These are phyloP conservation scores for Drepana falcataria DNA, from an alignment of 2,888 invertebrate genomes.

Conservation along the genomic window DNA sequence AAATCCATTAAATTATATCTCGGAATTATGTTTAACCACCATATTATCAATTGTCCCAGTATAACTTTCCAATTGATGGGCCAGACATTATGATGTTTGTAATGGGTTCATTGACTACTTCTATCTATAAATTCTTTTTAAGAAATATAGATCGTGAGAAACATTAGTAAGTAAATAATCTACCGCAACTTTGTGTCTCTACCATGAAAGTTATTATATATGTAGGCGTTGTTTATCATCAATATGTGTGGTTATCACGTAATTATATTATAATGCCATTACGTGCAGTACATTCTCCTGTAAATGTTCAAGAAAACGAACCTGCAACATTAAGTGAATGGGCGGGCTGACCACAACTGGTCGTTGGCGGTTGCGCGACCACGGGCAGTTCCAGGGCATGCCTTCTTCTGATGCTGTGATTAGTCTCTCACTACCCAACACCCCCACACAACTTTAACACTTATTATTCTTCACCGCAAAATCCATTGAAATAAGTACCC, in stretches of 20 bases:
- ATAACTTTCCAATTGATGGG: conserved; percentile 44
- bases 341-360: conserved; percentile 54
- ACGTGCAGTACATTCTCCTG: background rate
- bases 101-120: conserved; percentile 47
- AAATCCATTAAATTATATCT: conserved; percentile 66
- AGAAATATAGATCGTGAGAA: conserved; percentile 16
- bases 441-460: conserved; percentile 30
- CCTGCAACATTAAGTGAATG: conserved; percentile 53
- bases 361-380: conserved; percentile 62
- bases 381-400: conserved; percentile 72
- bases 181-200: background rate
- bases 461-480: conserved; percentile 5
- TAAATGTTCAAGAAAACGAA: conserved; percentile 30
- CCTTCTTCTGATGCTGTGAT: conserved; percentile 24
- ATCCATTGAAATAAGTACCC: background rate
- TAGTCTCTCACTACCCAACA: conserved; percentile 28
- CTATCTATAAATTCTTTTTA: conserved; percentile 28
- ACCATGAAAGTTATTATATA: too few relatives aligned
- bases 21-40: conserved; percentile 48
- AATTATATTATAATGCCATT: too few relatives aligned
- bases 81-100: conserved; percentile 35
- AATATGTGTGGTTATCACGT: too few relatives aligned
- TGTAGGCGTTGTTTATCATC: too few relatives aligned
- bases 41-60: conserved; percentile 51
- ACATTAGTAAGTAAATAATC: conserved; percentile 4